These are phyloP conservation scores for Tragelaphus imberbis DNA, from an alignment of 2,113 vertebrate genomes.

Conservation along the genomic window DNA sequence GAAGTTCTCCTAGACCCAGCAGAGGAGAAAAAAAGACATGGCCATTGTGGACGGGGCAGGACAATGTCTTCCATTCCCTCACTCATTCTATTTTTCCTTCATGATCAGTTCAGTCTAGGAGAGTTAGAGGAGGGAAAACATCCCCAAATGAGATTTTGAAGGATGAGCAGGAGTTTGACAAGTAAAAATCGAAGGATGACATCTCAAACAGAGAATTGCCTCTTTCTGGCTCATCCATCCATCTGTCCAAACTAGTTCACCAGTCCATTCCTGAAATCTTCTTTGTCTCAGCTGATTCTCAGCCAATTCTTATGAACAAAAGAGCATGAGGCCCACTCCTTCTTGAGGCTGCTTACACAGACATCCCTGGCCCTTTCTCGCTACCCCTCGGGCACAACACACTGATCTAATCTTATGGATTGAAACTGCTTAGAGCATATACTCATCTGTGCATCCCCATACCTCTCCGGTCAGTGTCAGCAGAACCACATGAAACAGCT, in stretches of 20 bases:
- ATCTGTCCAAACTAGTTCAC: not conserved
- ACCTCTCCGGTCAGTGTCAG: not conserved
- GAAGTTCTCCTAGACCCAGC: too few species aligned
- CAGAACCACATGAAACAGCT: not conserved
- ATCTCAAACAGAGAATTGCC: not conserved
- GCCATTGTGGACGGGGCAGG: too few species aligned
- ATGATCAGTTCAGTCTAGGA: not conserved
- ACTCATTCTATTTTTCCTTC: not conserved
- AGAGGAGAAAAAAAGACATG: not conserved
- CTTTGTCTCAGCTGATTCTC: not conserved
- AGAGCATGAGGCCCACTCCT: not conserved
- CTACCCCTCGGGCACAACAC: not conserved
- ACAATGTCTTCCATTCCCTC: not conserved
- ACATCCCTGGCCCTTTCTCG: not conserved
- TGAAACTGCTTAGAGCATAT: not conserved
- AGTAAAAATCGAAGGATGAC: not conserved
- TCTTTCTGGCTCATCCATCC: not conserved
- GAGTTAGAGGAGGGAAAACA: not conserved
- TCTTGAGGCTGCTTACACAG: not conserved
- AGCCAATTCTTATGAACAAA: not conserved
- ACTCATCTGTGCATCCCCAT: not conserved
- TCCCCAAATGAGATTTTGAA: not conserved
- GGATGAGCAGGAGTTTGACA: not conserved
- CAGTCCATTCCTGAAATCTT: not conserved
- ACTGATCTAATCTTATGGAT: not conserved